Conservation (phyloP, 2,888 invertebrate species). For the Chydorus sphaericus region DNA sequence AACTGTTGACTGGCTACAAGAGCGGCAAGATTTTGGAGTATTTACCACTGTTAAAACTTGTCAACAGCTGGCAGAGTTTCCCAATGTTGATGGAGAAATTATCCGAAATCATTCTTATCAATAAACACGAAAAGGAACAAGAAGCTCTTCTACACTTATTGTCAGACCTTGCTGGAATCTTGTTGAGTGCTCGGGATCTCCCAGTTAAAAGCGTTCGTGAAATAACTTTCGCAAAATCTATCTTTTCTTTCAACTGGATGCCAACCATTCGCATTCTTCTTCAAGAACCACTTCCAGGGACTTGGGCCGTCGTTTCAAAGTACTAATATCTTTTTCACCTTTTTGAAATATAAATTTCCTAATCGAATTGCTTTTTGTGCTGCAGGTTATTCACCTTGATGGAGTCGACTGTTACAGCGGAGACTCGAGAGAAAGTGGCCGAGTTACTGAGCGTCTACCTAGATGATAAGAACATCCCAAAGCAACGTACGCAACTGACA, state of each 20-base stretch:
- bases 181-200: not conserved
- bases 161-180: not conserved
- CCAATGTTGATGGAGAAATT: not conserved
- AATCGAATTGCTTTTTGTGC: not conserved
- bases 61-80: not conserved
- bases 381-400: not conserved
- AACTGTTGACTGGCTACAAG: not conserved
- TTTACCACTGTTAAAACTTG: not conserved
- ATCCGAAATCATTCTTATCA: not conserved
- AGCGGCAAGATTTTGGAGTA: not conserved
- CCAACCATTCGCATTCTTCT: not conserved
- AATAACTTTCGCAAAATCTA: no score
- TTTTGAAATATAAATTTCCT: not conserved
- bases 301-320: not conserved
- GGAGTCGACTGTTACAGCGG: not conserved
- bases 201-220: no score
- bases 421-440: constrained; percentile 1
- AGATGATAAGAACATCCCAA: not conserved
- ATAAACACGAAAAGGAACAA: not conserved
- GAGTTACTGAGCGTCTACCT: not conserved
- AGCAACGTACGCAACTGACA: not conserved
- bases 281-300: not conserved
- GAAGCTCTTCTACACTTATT: not conserved
- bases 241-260: no score
- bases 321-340: not conserved